These are phyloP conservation scores for Bryconaethiops microstoma DNA, from an alignment of 2,797 vertebrate species.

Conservation along the genomic window DNA sequence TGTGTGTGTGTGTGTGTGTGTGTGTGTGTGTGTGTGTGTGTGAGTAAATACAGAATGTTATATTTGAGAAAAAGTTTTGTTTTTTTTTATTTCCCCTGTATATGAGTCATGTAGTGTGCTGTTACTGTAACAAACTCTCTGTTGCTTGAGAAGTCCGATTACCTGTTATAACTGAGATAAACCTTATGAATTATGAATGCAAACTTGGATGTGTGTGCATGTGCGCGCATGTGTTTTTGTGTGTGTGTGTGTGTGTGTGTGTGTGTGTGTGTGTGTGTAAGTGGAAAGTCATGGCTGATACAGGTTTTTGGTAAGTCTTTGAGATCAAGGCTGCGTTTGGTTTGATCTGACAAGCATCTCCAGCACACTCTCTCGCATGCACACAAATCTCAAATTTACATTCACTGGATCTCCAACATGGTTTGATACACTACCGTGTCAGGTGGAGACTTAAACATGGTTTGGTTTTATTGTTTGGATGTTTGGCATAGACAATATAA, in stretches of 20 bases:
- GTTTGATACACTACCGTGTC: conserved; percentile 68
- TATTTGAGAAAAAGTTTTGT: too few relatives aligned
- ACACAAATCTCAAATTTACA: conserved; percentile 79
- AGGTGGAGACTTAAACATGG: conserved; percentile 45
- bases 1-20: too few relatives aligned
- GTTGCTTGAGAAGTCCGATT: too few relatives aligned
- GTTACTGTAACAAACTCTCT: too few relatives aligned
- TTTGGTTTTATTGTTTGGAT: conserved; percentile 26
- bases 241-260: conserved; percentile 25
- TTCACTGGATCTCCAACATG: conserved; percentile 82
- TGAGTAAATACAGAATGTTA: too few relatives aligned
- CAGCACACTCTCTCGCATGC: conserved; percentile 61
- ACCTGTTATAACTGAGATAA: too few relatives aligned
- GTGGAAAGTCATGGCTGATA: conserved; percentile 58
- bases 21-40: too few relatives aligned
- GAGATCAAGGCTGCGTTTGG: conserved; percentile 84
- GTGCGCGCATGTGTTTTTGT: conserved; percentile 9
- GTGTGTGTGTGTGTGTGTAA: conserved; percentile 27
- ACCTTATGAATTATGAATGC: not conserved
- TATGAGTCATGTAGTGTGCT: too few relatives aligned
- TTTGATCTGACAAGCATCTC: conserved; percentile 65
- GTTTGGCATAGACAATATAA: conserved; percentile 26
- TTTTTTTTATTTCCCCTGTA: too few relatives aligned
- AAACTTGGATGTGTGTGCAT: not conserved
- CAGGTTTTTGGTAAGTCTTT: conserved; percentile 66